Evolutionary conservation across 2,113 vertebrate genomes (phyloP).

Genomic region (Crotalus viridis): DNA sequence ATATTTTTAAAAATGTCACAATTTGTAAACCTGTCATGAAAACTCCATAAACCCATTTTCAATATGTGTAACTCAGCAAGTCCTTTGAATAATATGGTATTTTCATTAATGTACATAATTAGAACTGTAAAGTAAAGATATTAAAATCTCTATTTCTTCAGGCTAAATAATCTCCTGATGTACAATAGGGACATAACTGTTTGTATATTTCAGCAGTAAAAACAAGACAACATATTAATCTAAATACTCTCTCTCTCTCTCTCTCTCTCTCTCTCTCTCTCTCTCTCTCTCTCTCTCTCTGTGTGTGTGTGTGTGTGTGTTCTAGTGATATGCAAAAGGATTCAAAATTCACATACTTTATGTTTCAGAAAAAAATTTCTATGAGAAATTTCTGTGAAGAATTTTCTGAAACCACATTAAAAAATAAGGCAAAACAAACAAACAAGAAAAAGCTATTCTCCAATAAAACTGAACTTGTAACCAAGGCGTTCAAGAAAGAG

Average conservation of each 20-base stretch:
- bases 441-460: neutral
- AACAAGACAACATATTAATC: neutral
- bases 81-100: neutral
- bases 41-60: conserved; percentile 23
- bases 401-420: neutral
- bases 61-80: conserved; percentile 24
- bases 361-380: neutral
- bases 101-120: neutral
- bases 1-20: conserved; percentile 10
- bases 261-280: neutral
- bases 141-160: conserved; percentile 9
- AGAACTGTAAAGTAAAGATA: neutral
- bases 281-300: neutral
- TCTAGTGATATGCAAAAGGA: neutral
- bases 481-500: neutral
- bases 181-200: neutral
- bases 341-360: neutral
- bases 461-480: neutral
- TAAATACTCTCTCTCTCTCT: neutral
- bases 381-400: neutral
- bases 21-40: conserved; percentile 22
- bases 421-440: neutral
- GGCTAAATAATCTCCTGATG: neutral
- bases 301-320: neutral
- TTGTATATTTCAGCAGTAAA: neutral